A percentile compares a stretch with the other conserved stretches of the same genome.
These are phyloP conservation scores for Drosophila sechellia DNA, from an alignment of 1,140 invertebrate genomes.

Conservation along the genomic window DNA sequence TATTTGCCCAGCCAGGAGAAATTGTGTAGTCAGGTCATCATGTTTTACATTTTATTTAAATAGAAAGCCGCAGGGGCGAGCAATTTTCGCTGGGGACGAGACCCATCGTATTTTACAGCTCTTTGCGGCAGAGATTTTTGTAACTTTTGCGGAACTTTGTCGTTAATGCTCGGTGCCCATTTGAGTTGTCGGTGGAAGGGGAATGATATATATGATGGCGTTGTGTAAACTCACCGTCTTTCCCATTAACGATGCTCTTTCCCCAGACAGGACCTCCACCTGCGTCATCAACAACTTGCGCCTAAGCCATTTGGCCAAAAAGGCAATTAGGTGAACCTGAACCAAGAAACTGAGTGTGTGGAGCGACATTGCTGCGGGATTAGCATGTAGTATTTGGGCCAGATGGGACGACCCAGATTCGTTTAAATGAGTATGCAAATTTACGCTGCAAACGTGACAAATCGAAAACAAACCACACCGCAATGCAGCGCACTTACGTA, in stretches of 20 bases:
- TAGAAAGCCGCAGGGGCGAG: conserved; percentile 9
- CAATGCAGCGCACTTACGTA: too few relatives aligned
- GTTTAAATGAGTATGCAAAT: conserved; percentile 48
- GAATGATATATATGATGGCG: conserved; percentile 4
- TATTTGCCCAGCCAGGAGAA: conserved; percentile 9
- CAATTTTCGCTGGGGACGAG: conserved; percentile 19
- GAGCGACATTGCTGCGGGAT: conserved; percentile 23
- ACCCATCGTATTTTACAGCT: conserved; percentile 26
- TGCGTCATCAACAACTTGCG: conserved; percentile 36
- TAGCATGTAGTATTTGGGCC: conserved; percentile 11
- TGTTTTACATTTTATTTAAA: conserved; percentile 48
- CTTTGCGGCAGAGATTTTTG: conserved; percentile 25
- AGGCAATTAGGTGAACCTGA: conserved; percentile 53
- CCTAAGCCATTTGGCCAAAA: conserved; percentile 34
- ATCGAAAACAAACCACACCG: conserved; percentile 27
- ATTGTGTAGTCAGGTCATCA: conserved; percentile 26
- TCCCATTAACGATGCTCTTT: conserved; percentile 55
- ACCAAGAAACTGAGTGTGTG: conserved; percentile 8
- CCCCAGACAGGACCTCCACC: conserved; percentile 12
- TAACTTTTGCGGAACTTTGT: conserved; percentile 40
- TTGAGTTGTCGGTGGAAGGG: conserved; percentile 3
- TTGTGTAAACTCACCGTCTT: conserved; percentile 6
- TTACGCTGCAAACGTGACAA: conserved; percentile 45
- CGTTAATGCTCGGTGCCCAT: conserved; percentile 33
- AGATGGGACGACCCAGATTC: conserved; percentile 21